A percentile compares a stretch with the other conserved stretches of the same genome.
phyloP scores from a whole-genome alignment of 2,113 vertebrate species.

The Emydocephalus ijimae region DNA sequence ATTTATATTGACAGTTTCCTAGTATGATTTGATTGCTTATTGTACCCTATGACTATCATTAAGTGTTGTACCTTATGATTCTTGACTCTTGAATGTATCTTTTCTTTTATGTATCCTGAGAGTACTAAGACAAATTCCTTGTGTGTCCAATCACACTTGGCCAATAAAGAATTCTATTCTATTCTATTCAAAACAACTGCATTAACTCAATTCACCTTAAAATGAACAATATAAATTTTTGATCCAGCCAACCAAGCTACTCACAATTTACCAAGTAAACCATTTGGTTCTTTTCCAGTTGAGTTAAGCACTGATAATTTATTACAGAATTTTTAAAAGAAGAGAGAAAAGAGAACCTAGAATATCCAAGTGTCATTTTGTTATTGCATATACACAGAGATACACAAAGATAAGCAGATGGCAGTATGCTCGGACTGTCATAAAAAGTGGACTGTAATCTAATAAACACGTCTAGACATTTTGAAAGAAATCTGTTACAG shows the following conservation, averaged over 20 bases:
- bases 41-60: too few species aligned
- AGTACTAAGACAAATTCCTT: too few species aligned
- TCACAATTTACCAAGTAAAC: conserved; percentile 44
- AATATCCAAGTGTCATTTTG: conserved; percentile 21
- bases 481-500: conserved; percentile 34
- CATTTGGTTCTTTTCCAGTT: conserved; percentile 41
- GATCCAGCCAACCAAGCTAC: conserved; percentile 30
- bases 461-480: conserved; percentile 27
- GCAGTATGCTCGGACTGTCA: conserved; percentile 31
- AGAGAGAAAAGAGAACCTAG: conserved; percentile 28
- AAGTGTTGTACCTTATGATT: too few species aligned
- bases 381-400: conserved; percentile 33
- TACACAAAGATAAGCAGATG: conserved; percentile 54
- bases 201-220: conserved; percentile 25
- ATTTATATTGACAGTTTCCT: too few species aligned
- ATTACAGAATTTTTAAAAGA: conserved; percentile 12
- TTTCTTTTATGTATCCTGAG: too few species aligned
- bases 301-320: conserved; percentile 42
- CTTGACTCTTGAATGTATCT: too few species aligned
- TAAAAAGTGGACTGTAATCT: conserved; percentile 27
- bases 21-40: too few species aligned
- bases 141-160: too few species aligned
- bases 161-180: too few species aligned
- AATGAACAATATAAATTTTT: conserved; percentile 32
- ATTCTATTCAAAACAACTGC: neutral